Percentiles rank a stretch among this genome's conserved stretches.
Conservation (phyloP, 64 coral and sea anemone species). For the Montipora capricornis region DNA sequence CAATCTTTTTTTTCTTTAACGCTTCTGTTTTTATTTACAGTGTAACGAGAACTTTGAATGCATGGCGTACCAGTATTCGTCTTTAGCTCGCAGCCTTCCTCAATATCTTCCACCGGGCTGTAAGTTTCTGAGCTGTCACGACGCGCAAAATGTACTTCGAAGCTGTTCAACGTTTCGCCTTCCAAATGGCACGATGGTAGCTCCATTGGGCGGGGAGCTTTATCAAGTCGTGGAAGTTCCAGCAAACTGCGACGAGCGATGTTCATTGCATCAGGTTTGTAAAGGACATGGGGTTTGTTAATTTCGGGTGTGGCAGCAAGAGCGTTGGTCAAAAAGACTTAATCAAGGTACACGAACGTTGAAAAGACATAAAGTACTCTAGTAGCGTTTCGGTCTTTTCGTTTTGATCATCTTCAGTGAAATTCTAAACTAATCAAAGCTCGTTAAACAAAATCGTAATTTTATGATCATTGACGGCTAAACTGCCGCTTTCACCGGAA, state of each 20-base stretch:
- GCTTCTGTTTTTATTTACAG: background rate
- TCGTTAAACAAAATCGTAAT: slow-evolving; percentile 29
- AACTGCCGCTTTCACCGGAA: slow-evolving; percentile 6
- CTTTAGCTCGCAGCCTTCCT: slow-evolving; percentile 28
- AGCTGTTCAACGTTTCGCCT: slow-evolving; percentile 80
- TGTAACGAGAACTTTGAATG: background rate
- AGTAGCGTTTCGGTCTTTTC: background rate
- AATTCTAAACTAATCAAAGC: slow-evolving; percentile 40
- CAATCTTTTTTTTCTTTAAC: background rate
- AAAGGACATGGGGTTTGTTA: background rate
- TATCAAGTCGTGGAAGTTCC: slow-evolving; percentile 94
- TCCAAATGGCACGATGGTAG: slow-evolving; percentile 81
- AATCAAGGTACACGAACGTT: background rate
- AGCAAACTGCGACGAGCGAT: slow-evolving; percentile 80
- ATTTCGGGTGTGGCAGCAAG: background rate
- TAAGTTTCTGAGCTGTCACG: slow-evolving; percentile 81
- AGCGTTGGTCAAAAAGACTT: background rate
- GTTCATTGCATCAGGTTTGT: slow-evolving; percentile 68
- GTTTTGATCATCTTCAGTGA: slow-evolving; percentile 12
- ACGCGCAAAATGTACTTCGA: slow-evolving; percentile 74
- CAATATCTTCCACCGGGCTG: slow-evolving; percentile 89
- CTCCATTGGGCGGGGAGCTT: slow-evolving; percentile 82
- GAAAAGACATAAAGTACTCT: slow-evolving; percentile 18
- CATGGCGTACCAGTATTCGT: slow-evolving; percentile 34
- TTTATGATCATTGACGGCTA: background rate